These are phyloP conservation scores for Leptinotarsa juncta DNA, from an alignment of 2,888 invertebrate species.

Conservation along the genomic window DNA sequence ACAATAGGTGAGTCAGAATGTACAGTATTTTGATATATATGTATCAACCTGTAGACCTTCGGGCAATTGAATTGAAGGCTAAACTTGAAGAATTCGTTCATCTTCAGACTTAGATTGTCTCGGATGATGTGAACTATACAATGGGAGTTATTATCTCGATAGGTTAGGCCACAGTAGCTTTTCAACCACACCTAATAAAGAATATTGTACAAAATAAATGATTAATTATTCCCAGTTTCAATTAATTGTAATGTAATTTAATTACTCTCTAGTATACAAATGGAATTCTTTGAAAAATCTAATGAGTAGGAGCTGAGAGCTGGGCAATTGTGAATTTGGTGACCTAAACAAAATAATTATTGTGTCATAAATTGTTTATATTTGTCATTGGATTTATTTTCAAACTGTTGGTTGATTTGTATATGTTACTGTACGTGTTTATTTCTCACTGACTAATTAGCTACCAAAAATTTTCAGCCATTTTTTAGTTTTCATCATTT, in stretches of 20 bases:
- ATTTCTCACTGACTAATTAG: background rate
- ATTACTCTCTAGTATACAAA: conserved; percentile 24
- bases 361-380: conserved; percentile 21
- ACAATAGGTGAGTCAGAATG: conserved; percentile 83
- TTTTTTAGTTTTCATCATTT: conserved; percentile 5
- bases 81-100: conserved; percentile 22
- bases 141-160: conserved; percentile 23
- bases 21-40: conserved; percentile 41
- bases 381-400: conserved; percentile 2
- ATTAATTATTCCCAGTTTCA: conserved; percentile 29
- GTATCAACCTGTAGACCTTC: conserved; percentile 49
- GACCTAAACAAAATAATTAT: conserved; percentile 27
- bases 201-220: conserved; percentile 31
- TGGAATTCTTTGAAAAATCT: conserved; percentile 29
- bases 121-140: conserved; percentile 20
- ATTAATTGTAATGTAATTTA: conserved; percentile 30
- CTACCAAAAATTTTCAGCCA: background rate
- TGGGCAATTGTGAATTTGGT: conserved; percentile 11
- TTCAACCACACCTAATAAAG: conserved; percentile 50
- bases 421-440: conserved; percentile 19
- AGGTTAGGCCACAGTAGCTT: conserved; percentile 39
- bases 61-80: conserved; percentile 43
- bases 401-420: conserved; percentile 19
- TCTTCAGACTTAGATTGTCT: conserved; percentile 10
- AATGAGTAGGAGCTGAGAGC: conserved; percentile 17